Base-by-base conservation (phyloP, 2,797 vertebrate species). In the Melanogrammus aeglefinus region DNA sequence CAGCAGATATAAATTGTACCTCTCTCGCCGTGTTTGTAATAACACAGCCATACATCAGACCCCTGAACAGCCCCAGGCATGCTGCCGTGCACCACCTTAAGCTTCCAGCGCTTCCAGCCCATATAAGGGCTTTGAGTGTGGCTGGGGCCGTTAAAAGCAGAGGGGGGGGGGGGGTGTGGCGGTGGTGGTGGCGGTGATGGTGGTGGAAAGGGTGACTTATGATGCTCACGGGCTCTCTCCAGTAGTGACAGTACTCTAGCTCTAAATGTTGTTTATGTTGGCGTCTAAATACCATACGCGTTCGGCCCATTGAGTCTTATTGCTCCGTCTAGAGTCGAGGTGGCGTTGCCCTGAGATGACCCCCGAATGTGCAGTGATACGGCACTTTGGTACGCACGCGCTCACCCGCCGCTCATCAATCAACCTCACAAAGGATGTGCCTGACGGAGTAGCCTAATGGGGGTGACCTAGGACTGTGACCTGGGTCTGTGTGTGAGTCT, bases 1-100 rank as follows among this genome's bases (percentile, higher is more conserved):
- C 81, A 86, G 75, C 89, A 88, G 88, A 89, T 91, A 89, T 91
- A 87, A 87, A 91, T 88, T 88, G 83, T 81, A 83, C 10, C 63
- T 66, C 63, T 27, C 63, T 27, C 63, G 39, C 85, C 88, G 84
- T 84, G 82, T 88, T 86, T 87, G 85, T 82, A 89, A 88, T 88
- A 90, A 89, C 88, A 87, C 83, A 83, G 79, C 80, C 76, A 88
- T 93, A 83, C 84, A 90, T 91, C 91, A 92, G 83, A 10, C 6
- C 75, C 75, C 63, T 66, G 63, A 63, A 77, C 83, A 86, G 83
- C 70, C 76, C 75, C 84, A 76, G 35, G 73, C 76, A 76, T 57
- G 63, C 83, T 83, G 82, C 79, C 81, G 80, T 78, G 81, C 74
- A 73, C 75, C 77, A 21, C 21, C 51, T 75, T 5, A 35, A 82